Evolutionary conservation across 2,113 vertebrate genomes (phyloP).

Genomic region (Plectropomus leopardus): DNA sequence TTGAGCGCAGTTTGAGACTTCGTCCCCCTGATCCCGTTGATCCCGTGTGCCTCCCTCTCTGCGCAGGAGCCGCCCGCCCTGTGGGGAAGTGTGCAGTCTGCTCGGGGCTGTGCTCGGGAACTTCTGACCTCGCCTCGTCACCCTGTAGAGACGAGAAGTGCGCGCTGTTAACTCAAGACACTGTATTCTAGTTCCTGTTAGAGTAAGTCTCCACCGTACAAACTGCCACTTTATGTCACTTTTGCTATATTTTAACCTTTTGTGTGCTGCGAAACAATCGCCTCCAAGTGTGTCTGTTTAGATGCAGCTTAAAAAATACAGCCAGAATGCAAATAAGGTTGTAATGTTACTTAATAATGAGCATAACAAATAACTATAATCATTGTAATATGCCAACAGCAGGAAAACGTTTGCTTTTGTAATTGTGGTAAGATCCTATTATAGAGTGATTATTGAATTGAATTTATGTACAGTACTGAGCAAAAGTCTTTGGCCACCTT

Average conservation of each 20-base stretch:
- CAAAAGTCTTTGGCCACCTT: too few relatives aligned
- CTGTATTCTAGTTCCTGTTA: neutral
- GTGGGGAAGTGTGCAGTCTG: constrained; percentile 19
- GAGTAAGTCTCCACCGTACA: too few relatives aligned
- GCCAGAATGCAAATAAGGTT: neutral
- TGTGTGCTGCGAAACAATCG: neutral
- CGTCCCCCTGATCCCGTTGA: too few relatives aligned
- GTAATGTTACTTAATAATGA: too few relatives aligned
- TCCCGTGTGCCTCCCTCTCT: neutral
- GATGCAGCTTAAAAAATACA: neutral
- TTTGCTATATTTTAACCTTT: neutral
- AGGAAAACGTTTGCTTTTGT: neutral
- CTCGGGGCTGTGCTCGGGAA: constrained; percentile 45
- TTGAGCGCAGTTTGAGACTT: neutral
- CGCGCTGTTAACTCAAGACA: neutral
- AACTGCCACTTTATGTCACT: neutral
- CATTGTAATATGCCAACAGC: neutral
- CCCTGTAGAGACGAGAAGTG: constrained; percentile 1
- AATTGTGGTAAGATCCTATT: neutral
- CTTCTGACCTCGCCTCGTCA: constrained; percentile 71
- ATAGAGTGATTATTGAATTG: too few relatives aligned
- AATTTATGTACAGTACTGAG: too few relatives aligned
- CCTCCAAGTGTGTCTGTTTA: neutral
- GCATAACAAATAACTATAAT: too few relatives aligned
- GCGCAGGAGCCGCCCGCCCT: constrained; percentile 47